A percentile compares a stretch with the other conserved stretches of the same genome.
Conservation (phyloP, 2,113 vertebrate genomes). For the Plotosus lineatus region DNA sequence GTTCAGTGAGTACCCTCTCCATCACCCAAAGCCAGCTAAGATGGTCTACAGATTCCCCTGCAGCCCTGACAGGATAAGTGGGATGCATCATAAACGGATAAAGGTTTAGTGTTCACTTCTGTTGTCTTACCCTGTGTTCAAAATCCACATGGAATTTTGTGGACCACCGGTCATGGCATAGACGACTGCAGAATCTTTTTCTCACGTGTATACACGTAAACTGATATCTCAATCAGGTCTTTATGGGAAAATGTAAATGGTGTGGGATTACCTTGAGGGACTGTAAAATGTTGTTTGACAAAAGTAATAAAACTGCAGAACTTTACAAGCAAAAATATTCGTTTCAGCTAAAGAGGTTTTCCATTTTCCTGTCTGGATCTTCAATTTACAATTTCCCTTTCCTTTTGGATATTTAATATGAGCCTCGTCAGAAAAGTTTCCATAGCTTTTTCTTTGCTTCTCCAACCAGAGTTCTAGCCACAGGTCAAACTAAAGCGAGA, state of each 20-base stretch:
- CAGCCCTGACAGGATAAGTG: too few species aligned
- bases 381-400: constrained; percentile 67
- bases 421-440: constrained; percentile 66
- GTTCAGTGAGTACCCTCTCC: too few species aligned
- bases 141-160: constrained; percentile 36
- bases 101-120: not conserved
- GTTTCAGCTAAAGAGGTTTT: constrained; percentile 68
- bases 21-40: too few species aligned
- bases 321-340: constrained; percentile 61
- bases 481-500: constrained; percentile 27
- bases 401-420: constrained; percentile 71
- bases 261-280: constrained; percentile 42
- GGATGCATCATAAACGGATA: too few species aligned
- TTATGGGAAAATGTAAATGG: constrained; percentile 35
- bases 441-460: constrained; percentile 60
- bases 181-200: constrained; percentile 14
- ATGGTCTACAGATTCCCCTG: too few species aligned
- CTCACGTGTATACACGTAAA: constrained; percentile 35
- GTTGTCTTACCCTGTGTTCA: not conserved
- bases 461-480: constrained; percentile 62
- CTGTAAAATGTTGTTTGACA: constrained; percentile 54
- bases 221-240: constrained; percentile 30
- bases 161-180: constrained; percentile 21
- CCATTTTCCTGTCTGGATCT: constrained; percentile 72
- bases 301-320: constrained; percentile 52